Conservation (phyloP, 1,140 invertebrate genomes). For the Chlorops oryzae region DNA sequence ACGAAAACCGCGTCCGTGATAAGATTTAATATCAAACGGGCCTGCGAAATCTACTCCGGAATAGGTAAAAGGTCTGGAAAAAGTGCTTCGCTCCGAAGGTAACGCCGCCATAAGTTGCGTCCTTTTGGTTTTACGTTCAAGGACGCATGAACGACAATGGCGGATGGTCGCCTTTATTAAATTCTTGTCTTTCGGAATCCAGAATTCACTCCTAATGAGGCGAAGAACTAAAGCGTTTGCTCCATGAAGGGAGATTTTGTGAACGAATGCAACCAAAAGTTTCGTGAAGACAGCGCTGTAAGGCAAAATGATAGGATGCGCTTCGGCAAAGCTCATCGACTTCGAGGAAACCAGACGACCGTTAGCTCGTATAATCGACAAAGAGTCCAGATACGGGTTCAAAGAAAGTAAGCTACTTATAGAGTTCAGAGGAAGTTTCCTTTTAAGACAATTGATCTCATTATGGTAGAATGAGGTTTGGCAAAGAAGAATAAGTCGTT, state of each 20-base stretch:
- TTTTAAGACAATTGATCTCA: no score
- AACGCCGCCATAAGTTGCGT: constrained; percentile 16
- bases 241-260: constrained; percentile 2
- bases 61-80: constrained; percentile 25
- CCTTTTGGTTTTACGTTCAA: not conserved
- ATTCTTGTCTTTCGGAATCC: not conserved
- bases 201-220: constrained; percentile 6
- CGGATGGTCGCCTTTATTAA: constrained; percentile 2
- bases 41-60: constrained; percentile 36
- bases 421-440: no score
- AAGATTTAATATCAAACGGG: constrained; percentile 20
- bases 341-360: no score
- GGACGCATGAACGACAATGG: not conserved
- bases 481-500: no score
- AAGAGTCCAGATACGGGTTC: no score
- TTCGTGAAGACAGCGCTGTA: not conserved
- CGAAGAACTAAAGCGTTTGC: constrained; percentile 2
- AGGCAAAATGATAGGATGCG: not conserved
- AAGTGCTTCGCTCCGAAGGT: constrained; percentile 19
- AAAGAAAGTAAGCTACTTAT: no score
- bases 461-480: no score
- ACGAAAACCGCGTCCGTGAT: constrained; percentile 13
- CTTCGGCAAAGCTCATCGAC: not conserved
- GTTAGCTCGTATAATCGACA: no score
- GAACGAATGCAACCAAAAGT: not conserved